A percentile compares a stretch with the other conserved stretches of the same genome.
These are phyloP conservation scores for Anoplopoma fimbria DNA, from an alignment of 2,113 vertebrate genomes.

Conservation along the genomic window DNA sequence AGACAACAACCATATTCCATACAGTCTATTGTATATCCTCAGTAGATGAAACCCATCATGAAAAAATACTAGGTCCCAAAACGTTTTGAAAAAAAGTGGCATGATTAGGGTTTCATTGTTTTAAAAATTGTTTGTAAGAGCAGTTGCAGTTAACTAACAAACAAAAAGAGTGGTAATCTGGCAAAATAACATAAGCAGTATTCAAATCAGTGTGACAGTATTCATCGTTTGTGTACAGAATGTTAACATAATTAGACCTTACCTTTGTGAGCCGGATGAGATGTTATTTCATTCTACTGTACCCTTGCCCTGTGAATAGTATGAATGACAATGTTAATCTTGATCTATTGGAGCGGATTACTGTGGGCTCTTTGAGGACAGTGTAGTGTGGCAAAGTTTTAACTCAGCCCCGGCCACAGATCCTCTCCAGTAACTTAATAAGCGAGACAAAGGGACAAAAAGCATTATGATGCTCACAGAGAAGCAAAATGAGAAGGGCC, in stretches of 20 bases:
- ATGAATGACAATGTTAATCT: neutral
- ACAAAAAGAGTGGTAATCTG: neutral
- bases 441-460: neutral
- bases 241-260: too few relatives aligned
- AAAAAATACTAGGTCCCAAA: neutral
- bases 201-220: neutral
- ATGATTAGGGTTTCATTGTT: neutral
- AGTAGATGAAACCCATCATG: neutral
- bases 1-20: too few relatives aligned
- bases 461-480: neutral
- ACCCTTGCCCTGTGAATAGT: neutral
- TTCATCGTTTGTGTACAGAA: neutral
- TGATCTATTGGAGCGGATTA: neutral
- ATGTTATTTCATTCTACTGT: neutral
- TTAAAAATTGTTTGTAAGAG: neutral
- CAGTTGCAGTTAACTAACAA: neutral
- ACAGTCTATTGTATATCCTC: too few relatives aligned
- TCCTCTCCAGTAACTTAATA: conserved; percentile 25
- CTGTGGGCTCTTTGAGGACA: neutral
- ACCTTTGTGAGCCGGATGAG: too few relatives aligned
- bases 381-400: neutral
- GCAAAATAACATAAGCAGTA: neutral
- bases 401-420: neutral
- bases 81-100: neutral
- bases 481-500: neutral